Evolutionary conservation across 2,888 invertebrate species (phyloP).

Genomic region (Machimus atricapillus): DNA sequence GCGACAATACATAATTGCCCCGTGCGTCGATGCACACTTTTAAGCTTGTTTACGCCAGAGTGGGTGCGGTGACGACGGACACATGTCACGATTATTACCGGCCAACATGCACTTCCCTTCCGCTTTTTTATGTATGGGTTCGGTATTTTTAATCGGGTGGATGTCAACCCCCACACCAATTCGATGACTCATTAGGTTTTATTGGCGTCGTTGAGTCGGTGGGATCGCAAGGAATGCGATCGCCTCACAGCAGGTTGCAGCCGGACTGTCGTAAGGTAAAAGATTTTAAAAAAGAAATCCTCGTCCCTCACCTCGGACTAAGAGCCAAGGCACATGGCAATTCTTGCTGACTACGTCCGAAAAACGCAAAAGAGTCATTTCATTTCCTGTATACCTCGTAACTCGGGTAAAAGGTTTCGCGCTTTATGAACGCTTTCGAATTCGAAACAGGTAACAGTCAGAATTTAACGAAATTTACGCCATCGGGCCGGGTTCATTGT

Average conservation of each 20-base stretch:
- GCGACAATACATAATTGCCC: not conserved
- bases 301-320: not conserved
- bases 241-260: not conserved
- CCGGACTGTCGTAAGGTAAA: not conserved
- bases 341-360: not conserved
- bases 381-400: not conserved
- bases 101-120: not conserved
- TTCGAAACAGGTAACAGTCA: slow-evolving; percentile 7
- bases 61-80: slow-evolving; percentile 10
- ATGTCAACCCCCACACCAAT: not conserved
- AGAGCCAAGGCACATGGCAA: not conserved
- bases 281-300: not conserved
- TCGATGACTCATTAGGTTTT: not conserved
- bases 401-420: not conserved
- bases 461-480: not conserved
- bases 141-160: not conserved
- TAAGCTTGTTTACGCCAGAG: slow-evolving; percentile 7
- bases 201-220: not conserved
- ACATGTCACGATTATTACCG: slow-evolving; percentile 12
- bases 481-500: not conserved
- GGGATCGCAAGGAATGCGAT: not conserved
- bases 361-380: not conserved
- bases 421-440: not conserved
- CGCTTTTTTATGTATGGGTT: not conserved
- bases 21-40: not conserved